Percentiles rank a stretch among this genome's conserved stretches.
Conservation (phyloP, 2,888 invertebrate species). For the Elysia crispata region DNA sequence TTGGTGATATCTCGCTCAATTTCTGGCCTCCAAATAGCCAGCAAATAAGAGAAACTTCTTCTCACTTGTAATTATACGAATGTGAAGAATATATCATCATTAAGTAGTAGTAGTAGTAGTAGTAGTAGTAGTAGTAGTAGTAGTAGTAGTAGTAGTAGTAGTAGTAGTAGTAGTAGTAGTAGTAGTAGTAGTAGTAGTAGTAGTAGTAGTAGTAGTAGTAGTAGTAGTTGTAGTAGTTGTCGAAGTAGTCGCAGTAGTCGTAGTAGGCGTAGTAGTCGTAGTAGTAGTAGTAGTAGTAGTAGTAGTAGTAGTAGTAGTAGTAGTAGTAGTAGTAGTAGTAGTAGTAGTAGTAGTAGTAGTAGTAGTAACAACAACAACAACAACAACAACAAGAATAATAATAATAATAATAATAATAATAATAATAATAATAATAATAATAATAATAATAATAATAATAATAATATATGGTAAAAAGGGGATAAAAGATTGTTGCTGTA, state of each 20-base stretch:
- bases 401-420: too few relatives aligned
- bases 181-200: slow-evolving; percentile 29
- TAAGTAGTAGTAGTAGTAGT: background rate
- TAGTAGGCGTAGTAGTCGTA: too few relatives aligned
- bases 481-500: too few relatives aligned
- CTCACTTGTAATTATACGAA: too few relatives aligned
- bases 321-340: slow-evolving; percentile 43
- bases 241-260: too few relatives aligned
- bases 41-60: too few relatives aligned
- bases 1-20: too few relatives aligned
- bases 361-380: slow-evolving; percentile 45
- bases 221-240: slow-evolving; percentile 45
- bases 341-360: slow-evolving; percentile 40
- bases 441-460: slow-evolving; percentile 28
- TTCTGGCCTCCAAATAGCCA: too few relatives aligned
- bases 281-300: slow-evolving; percentile 44
- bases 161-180: slow-evolving; percentile 42
- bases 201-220: slow-evolving; percentile 50
- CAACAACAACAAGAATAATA: too few relatives aligned
- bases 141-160: slow-evolving; percentile 37
- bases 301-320: slow-evolving; percentile 32
- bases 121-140: slow-evolving; percentile 1
- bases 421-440: slow-evolving; percentile 43
- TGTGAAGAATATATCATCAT: too few relatives aligned
- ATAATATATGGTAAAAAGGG: too few relatives aligned